phyloP scores from a whole-genome alignment of 2,113 vertebrate genomes.

The Eulemur rufifrons region DNA sequence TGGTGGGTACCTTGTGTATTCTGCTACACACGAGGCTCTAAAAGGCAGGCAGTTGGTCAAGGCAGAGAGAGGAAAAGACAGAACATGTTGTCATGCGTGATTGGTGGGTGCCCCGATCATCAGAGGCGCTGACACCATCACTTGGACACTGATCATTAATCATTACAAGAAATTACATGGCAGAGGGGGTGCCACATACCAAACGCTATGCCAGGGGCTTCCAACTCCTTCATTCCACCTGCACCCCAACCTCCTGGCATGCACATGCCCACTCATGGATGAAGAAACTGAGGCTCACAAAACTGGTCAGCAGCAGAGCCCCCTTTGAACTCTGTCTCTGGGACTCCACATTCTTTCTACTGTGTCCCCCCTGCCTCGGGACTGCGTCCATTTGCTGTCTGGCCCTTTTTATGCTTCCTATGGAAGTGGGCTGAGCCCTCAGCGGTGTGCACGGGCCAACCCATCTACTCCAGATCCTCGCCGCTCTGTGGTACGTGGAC shows the following conservation, averaged over 20 bases:
- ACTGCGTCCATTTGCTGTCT: background rate
- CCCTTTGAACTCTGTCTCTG: background rate
- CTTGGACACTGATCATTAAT: background rate
- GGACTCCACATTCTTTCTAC: background rate
- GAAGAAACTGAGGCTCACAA: background rate
- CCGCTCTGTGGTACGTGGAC: background rate
- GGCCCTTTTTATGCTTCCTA: background rate
- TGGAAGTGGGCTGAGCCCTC: background rate
- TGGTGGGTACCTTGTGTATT: background rate
- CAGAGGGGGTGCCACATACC: too few relatives aligned
- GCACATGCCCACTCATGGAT: background rate
- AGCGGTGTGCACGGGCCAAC: background rate
- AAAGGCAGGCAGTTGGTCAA: background rate
- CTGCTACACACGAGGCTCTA: background rate
- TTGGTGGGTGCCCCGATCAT: background rate
- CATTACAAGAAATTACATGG: background rate
- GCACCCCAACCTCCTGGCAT: background rate
- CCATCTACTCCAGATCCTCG: background rate
- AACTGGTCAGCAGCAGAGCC: background rate
- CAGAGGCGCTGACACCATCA: background rate
- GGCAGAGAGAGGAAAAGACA: background rate
- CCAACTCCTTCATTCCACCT: background rate
- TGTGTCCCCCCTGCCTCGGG: background rate
- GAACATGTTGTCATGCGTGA: too few relatives aligned
- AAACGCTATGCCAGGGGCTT: background rate